Conservation (phyloP, 2,797 vertebrate species). For the Squalus acanthias region DNA sequence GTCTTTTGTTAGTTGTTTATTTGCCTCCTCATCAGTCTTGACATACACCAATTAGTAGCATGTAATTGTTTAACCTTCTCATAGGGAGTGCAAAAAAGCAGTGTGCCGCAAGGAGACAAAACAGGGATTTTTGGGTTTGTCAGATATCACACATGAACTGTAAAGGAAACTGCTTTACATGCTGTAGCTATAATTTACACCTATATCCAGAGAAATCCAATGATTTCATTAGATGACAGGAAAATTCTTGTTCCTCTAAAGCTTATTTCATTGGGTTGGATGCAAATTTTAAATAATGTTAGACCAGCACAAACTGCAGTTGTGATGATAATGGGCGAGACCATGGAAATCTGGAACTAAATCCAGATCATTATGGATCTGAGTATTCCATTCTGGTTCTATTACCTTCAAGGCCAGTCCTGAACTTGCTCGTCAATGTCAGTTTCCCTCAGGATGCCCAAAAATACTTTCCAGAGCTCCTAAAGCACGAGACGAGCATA, state of each 20-base stretch:
- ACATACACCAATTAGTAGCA: constrained; percentile 36
- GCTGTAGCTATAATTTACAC: neutral
- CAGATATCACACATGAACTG: neutral
- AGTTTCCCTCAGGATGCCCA: neutral
- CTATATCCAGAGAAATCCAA: neutral
- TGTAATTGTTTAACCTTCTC: constrained; percentile 38
- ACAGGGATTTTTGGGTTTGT: neutral
- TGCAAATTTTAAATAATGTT: neutral
- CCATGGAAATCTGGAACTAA: neutral
- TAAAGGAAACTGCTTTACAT: neutral
- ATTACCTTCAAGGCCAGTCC: neutral
- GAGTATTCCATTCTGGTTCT: neutral
- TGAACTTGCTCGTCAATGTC: neutral
- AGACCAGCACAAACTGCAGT: neutral
- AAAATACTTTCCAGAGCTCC: neutral
- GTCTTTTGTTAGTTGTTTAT: constrained; percentile 37
- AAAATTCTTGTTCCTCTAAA: neutral
- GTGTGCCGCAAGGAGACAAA: neutral
- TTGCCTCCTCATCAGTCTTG: constrained; percentile 37
- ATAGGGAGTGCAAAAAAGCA: constrained; percentile 3
- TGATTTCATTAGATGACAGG: neutral
- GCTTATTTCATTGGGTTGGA: constrained; percentile 13
- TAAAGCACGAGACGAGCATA: neutral
- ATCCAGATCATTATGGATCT: too few relatives aligned
- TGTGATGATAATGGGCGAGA: too few relatives aligned